Evolutionary conservation across 2,797 vertebrate species (phyloP), one percentile per base, ranked within the genome.

Genomic region (Valencia hispanica): DNA sequence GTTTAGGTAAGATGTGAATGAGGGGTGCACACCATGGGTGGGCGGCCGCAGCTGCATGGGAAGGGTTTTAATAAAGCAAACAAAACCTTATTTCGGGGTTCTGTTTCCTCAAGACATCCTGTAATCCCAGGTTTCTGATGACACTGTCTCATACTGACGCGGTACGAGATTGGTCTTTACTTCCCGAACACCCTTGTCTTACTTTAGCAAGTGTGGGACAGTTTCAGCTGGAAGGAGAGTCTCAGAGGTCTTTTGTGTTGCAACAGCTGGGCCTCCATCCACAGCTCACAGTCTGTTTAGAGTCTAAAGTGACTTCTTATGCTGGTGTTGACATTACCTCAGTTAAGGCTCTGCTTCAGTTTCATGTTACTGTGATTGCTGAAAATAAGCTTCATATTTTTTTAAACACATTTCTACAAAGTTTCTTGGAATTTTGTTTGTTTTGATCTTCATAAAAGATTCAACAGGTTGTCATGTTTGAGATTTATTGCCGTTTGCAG

Each of bases 211-310:
- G 30, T 59, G 50, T 75, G 68, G 73, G 70, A 63, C 5, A 30
- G 69, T 57, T 85, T 79, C 12, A 72, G 70, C 80, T 4, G 79
- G 78, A 74, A 30, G 20, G 63, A 74, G 74, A 55, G 47, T 73
- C 78, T 71, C 79, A 9, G 79, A 63, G 81, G 72, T 77, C 65
- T 66, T 3, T 55, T 27, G 39, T 66, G 80, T 57, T 84, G 75
- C 50, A 83, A 76, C 87, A 88, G 84, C 86, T 89, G 90, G 83
- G 30, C 69, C 79, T 22, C 73, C 79, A 79, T 79, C 86, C 83
- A 8, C 83, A 41, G 70, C 68, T 74, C 78, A 65, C 63, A 71
- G 65, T 43, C 22, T 22, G 61, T 55, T 27, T 0, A 48, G 72
- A 34, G 80, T 77, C 72, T 69, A 63, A 1, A 74, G 34, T 8